Evolutionary conservation across 2,797 vertebrate species (phyloP), one percentile per base, ranked within the genome.

Genomic region (Melanotaenia parkinsoni): DNA sequence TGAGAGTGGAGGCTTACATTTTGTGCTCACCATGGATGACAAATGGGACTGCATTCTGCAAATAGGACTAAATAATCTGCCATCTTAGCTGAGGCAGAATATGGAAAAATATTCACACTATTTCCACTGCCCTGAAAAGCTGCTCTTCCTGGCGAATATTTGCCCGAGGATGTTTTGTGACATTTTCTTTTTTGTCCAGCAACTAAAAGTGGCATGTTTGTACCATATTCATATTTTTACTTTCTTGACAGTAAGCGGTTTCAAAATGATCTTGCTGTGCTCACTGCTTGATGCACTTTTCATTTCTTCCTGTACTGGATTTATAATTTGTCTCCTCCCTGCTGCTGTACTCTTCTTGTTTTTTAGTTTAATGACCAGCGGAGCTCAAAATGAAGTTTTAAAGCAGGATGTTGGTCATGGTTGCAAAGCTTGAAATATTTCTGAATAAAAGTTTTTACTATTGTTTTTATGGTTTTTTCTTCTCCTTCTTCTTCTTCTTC

Each of bases 251-350:
- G 47, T 67, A 58, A 63, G 53, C 28, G n/a, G 12, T 66, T 63
- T 54, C 32, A 47, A 12, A 13, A 37, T n/a, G 18, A 32, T 22
- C 68, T 67, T 2, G 33, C 78, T 76, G 79, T 69, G 47, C 66
- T 66, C 66, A 63, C 68, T 37, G 43, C 65, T 61, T 66, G 51
- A 66, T 22, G 26, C 50, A 37, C 65, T 12, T 59, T 63, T 37
- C 43, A 50, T 74, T 60, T 70, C 66, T 60, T 9, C 62, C 35
- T 33, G 50, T 37, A 26, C 33, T 28, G 1, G 13, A 16, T 61
- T 59, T 5, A 30, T 43, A 71, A 76, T 76, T 64, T 1, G 50
- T 30, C 53, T 73, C 1, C 0, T 60, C 60, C 58, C 28, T 4
- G 47, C 38, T 11, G 54, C 66, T 47, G 45, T 61, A 28, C 43